A percentile compares a stretch with the other conserved stretches of the same genome.
These are phyloP conservation scores for Botia kubotai DNA, from an alignment of 2,797 vertebrate genomes.

Conservation along the genomic window DNA sequence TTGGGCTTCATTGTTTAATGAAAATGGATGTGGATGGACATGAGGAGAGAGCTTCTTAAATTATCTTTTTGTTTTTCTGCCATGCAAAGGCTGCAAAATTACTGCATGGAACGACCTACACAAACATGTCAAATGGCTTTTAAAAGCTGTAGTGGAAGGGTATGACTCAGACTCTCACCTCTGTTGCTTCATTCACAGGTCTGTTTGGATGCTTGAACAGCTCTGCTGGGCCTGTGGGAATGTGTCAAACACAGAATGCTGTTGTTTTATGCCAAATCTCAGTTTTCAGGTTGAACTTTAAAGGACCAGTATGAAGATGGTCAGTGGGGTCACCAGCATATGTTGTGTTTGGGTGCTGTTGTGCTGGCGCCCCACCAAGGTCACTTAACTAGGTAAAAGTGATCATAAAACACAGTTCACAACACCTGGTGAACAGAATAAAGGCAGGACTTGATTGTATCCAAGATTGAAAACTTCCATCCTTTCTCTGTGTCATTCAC, in stretches of 20 bases:
- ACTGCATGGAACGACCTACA: not conserved
- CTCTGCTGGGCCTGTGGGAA: not conserved
- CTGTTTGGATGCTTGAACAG: constrained; percentile 9
- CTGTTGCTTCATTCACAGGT: constrained; percentile 12
- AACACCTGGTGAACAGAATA: no score
- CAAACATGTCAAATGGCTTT: not conserved
- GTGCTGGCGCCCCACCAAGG: no score
- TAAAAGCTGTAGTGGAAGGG: constrained; percentile 8
- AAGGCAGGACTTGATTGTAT: no score
- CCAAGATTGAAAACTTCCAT: no score
- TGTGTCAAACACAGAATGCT: constrained; percentile 1
- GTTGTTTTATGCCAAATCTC: constrained; percentile 15
- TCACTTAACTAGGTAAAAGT: no score
- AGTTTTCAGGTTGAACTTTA: constrained; percentile 17
- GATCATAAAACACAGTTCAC: no score
- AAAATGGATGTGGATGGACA: not conserved
- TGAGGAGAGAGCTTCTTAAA: not conserved
- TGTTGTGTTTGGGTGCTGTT: no score
- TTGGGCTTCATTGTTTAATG: constrained; percentile 7
- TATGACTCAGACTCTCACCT: not conserved
- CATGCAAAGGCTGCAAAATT: constrained; percentile 4
- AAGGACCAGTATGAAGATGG: no score
- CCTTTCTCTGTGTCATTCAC: no score
- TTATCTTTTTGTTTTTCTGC: not conserved
- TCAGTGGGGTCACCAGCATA: no score